Evolutionary conservation across 2,888 invertebrate species (phyloP).

Genomic region (Xylota sylvarum): DNA sequence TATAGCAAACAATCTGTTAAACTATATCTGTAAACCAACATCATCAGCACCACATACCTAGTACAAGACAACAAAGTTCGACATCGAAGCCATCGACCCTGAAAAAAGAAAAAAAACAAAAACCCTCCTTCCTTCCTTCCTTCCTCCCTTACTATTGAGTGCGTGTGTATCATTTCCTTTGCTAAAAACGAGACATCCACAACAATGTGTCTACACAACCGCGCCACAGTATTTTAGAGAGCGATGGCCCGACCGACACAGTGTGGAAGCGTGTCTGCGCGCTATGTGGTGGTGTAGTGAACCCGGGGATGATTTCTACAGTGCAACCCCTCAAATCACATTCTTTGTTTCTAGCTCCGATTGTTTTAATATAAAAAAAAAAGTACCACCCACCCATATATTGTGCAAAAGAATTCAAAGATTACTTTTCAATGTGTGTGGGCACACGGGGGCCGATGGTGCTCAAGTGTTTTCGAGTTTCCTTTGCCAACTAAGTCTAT

Average conservation of each 20-base stretch:
- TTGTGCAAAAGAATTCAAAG: conserved; percentile 12
- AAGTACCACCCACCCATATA: conserved; percentile 21
- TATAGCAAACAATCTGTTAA: not conserved
- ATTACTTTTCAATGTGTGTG: conserved; percentile 31
- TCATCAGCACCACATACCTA: not conserved
- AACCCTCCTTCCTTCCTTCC: not conserved
- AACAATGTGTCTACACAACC: conserved; percentile 27
- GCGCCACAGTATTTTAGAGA: not conserved
- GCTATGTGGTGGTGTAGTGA: not conserved
- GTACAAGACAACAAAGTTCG: not conserved
- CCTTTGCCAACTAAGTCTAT: too few relatives aligned
- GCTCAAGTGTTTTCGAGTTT: conserved; percentile 19
- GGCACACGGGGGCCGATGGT: not conserved
- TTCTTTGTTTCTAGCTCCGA: conserved; percentile 16
- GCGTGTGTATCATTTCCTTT: conserved; percentile 29
- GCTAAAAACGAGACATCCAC: conserved; percentile 1
- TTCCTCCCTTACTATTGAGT: not conserved
- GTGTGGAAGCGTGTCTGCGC: conserved; percentile 1
- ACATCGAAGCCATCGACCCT: conserved; percentile 32
- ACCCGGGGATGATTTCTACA: conserved; percentile 32
- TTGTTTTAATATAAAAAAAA: conserved; percentile 37
- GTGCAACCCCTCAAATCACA: conserved; percentile 26
- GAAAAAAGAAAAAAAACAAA: too few relatives aligned
- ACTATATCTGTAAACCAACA: not conserved
- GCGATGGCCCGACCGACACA: conserved; percentile 22